phyloP scores from a whole-genome alignment of 2,888 invertebrate genomes.

The Sepioteuthis lessoniana region DNA sequence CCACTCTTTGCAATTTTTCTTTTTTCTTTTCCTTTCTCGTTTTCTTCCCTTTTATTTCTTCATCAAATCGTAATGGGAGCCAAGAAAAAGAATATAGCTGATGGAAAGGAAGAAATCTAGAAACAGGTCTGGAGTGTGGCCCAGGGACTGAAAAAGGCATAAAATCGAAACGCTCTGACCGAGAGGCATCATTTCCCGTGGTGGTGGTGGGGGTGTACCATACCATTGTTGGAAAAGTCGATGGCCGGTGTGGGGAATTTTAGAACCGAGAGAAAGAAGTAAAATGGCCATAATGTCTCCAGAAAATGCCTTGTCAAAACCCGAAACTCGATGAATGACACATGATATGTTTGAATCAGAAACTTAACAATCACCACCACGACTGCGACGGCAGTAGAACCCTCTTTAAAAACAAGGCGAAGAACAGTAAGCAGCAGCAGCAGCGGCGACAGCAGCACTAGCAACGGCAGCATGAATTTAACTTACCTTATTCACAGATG shows the following conservation, averaged over 20 bases:
- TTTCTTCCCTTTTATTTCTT: neutral
- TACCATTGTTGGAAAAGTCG: neutral
- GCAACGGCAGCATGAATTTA: too few relatives aligned
- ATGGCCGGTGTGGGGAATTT: neutral
- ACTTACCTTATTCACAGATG: too few relatives aligned
- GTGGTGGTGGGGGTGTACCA: neutral
- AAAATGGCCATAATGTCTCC: neutral
- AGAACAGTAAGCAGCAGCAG: neutral
- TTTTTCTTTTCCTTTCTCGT: neutral
- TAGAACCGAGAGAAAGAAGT: neutral
- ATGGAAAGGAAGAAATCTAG: neutral
- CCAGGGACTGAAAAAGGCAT: neutral
- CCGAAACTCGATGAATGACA: neutral
- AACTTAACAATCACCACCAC: neutral
- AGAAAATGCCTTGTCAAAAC: conserved; percentile 11
- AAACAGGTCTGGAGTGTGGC: neutral
- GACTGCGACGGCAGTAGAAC: neutral
- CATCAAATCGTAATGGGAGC: neutral
- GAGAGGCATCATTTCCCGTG: neutral
- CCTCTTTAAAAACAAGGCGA: neutral
- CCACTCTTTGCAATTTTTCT: neutral
- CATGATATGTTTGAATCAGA: neutral
- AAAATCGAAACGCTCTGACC: neutral
- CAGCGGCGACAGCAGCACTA: neutral
- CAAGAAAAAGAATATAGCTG: neutral